Evolutionary conservation across 2,113 vertebrate genomes (phyloP), one percentile per base, ranked within the genome.

Genomic region (Rostratula benghalensis): DNA sequence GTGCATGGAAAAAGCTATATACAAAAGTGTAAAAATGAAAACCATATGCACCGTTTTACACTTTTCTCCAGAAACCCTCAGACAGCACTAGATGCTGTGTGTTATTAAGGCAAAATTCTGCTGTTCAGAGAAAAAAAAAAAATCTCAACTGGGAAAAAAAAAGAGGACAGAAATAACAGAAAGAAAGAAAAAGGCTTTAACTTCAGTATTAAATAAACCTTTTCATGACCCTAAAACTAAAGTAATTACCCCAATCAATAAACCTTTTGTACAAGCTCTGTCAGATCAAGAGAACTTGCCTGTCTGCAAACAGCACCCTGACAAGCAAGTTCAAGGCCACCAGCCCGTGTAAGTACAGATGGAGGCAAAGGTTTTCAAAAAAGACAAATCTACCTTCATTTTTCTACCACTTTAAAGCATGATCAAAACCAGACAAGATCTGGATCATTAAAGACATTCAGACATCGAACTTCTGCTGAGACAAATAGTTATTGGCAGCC

Each of bases 1-100:
- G 39, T 56, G 77, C 11, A 24, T 30, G 94, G 94, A 95, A 95
- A 97, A 93, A 96, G 95, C 96, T 97, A 92, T 90, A 95, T 91
- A 95, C 94, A 91, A 96, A 94, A 93, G 91, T 89, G 79, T 76
- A 92, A 97, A 97, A 98, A 97, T 18, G 23, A 84, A 97, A 98
- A 97, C 97, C 98, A 98, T 97, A 97, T 97, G 97, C 92, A 94
- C 30, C 0, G 8, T 75, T 92, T 92, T 79, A 41, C 96, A 80
- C 77, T 43, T 96, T 87, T 94, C 93, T 90, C 76, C 65, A 97
- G 86, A 92, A 93, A n/a, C 79, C 90, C 94, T 96, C 95, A 43
- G 84, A 68, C 77, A 97, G 97, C 94, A 94, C 78, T 94, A 75
- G n/a, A 23, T 74, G 86, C 35, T 31, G 56, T 95, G 56, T 95